Percentiles rank a stretch among this genome's conserved stretches.
phyloP scores from a whole-genome alignment of 2,797 vertebrate genomes.

The Euthynnus affinis region DNA sequence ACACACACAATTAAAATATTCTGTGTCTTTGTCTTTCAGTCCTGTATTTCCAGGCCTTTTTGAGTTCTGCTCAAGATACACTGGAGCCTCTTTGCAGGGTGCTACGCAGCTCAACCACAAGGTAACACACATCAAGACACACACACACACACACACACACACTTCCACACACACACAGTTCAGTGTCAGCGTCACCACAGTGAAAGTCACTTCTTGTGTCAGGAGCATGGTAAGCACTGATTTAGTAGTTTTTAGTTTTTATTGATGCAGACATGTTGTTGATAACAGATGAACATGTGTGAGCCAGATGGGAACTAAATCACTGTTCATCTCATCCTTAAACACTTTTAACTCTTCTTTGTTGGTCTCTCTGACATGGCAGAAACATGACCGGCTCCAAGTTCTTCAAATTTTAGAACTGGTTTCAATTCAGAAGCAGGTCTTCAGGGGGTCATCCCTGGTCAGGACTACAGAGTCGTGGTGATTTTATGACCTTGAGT shows the following conservation, averaged over 20 bases:
- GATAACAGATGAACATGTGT: conserved; percentile 9
- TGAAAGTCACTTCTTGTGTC: neutral
- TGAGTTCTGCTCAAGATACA: conserved; percentile 98
- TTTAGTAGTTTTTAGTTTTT: neutral
- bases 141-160: neutral
- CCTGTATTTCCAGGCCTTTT: conserved; percentile 98
- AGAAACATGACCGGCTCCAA: too few species aligned
- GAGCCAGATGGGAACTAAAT: conserved; percentile 3
- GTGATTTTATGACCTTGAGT: neutral
- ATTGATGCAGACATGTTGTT: neutral
- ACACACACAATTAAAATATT: too few species aligned
- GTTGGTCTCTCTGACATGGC: neutral
- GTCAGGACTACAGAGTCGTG: neutral
- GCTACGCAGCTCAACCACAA: conserved; percentile 99
- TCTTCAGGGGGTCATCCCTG: too few species aligned
- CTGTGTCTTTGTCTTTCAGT: conserved; percentile 75
- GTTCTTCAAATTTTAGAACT: too few species aligned
- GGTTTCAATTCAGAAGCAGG: too few species aligned
- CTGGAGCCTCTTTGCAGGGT: conserved; percentile 96
- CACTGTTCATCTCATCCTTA: neutral
- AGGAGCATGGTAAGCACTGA: neutral
- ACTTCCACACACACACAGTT: too few species aligned
- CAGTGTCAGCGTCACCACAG: neutral
- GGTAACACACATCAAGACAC: conserved; percentile 78
- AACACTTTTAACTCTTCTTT: neutral